A percentile compares a stretch with the other conserved stretches of the same genome.
Conservation (phyloP, 2,888 invertebrate species). For the Arge pagana region DNA sequence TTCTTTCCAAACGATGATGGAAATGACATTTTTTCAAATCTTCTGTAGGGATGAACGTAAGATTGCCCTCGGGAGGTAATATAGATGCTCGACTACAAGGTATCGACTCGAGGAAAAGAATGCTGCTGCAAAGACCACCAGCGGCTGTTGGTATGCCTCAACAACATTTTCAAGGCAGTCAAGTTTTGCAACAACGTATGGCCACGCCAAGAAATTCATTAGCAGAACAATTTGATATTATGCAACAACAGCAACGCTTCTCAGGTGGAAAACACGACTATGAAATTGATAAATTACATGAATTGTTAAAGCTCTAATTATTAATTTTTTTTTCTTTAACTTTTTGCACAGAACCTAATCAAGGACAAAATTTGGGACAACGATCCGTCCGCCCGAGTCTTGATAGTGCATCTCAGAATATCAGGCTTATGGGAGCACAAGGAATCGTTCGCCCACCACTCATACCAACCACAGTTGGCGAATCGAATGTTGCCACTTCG, state of each 20-base stretch:
- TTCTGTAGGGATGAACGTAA: slow-evolving; percentile 42
- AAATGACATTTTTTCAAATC: neutral
- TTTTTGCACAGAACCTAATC: slow-evolving; percentile 43
- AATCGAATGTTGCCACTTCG: slow-evolving; percentile 43
- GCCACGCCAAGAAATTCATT: slow-evolving; percentile 46
- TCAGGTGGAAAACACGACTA: slow-evolving; percentile 38
- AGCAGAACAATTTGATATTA: slow-evolving; percentile 50
- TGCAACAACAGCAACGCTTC: slow-evolving; percentile 51
- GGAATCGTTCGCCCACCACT: slow-evolving; percentile 46
- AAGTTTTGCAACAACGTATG: slow-evolving; percentile 51
- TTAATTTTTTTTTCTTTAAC: neutral
- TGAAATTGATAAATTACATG: neutral
- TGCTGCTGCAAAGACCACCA: slow-evolving; percentile 61
- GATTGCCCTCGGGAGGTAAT: slow-evolving; percentile 45
- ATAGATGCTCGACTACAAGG: slow-evolving; percentile 60
- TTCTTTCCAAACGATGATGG: neutral
- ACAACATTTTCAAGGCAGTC: slow-evolving; percentile 50
- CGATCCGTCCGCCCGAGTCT: slow-evolving; percentile 48
- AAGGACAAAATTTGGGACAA: slow-evolving; percentile 44
- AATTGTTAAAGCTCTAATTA: slow-evolving; percentile 2
- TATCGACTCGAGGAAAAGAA: slow-evolving; percentile 62
- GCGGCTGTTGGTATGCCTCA: slow-evolving; percentile 45
- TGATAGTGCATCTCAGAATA: slow-evolving; percentile 46
- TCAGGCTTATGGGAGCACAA: slow-evolving; percentile 45
- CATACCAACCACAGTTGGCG: slow-evolving; percentile 46